Conservation (phyloP, 2,888 invertebrate genomes). For the Apantesis nais region DNA sequence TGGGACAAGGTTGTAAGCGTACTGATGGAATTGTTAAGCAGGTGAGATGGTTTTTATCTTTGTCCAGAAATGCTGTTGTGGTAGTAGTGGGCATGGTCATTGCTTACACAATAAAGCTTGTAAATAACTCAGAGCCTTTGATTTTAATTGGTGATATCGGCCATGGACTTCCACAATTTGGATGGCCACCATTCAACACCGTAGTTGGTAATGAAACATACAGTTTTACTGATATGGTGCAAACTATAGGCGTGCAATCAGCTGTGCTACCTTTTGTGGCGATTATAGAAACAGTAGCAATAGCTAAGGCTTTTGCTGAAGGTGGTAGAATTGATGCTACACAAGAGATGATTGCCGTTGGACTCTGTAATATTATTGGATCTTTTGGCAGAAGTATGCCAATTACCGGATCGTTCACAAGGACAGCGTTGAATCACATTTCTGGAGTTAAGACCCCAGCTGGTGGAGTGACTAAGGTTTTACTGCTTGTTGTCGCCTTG, state of each 20-base stretch:
- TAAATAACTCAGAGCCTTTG: conserved; percentile 82
- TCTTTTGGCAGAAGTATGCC: conserved; percentile 96
- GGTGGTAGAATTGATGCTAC: conserved; percentile 93
- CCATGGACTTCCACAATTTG: conserved; percentile 89
- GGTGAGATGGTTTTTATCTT: conserved; percentile 87
- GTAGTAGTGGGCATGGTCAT: conserved; percentile 90
- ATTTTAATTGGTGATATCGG: conserved; percentile 88
- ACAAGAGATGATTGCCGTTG: conserved; percentile 96
- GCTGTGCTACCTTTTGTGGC: conserved; percentile 89
- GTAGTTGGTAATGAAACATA: conserved; percentile 85
- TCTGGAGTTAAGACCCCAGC: conserved; percentile 95
- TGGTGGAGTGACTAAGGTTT: conserved; percentile 92
- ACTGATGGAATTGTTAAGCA: conserved; percentile 77
- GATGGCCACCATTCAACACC: conserved; percentile 88
- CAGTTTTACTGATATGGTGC: conserved; percentile 87
- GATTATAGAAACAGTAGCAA: conserved; percentile 90
- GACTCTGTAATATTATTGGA: conserved; percentile 92
- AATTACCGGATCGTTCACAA: conserved; percentile 93
- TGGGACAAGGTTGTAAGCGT: conserved; percentile 84
- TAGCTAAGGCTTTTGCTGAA: conserved; percentile 91
- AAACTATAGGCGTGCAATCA: conserved; percentile 85
- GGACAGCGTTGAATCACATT: conserved; percentile 95
- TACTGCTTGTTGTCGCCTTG: conserved; percentile 91
- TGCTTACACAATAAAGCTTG: conserved; percentile 77
- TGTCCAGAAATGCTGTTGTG: conserved; percentile 92